Percentiles rank a stretch among this genome's conserved stretches.
Evolutionary conservation across 2,888 invertebrate genomes (phyloP).

Genomic region (Drosophila cracens): DNA sequence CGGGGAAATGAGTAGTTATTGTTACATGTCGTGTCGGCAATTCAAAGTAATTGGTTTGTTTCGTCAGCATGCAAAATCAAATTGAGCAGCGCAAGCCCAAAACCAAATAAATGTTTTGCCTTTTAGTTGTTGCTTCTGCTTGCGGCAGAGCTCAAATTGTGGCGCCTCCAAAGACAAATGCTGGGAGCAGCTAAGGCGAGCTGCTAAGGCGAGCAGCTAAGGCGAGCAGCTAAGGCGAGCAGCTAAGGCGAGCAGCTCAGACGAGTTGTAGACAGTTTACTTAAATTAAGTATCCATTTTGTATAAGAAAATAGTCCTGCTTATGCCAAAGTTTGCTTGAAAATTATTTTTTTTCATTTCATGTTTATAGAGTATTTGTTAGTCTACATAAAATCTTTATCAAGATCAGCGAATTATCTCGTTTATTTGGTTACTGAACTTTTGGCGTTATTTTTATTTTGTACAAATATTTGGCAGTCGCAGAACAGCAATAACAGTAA

Average conservation of each 20-base stretch:
- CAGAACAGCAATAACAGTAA: slow-evolving; percentile 27
- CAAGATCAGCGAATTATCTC: not conserved
- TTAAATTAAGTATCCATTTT: no score
- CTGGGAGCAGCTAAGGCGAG: not conserved
- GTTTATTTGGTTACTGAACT: not conserved
- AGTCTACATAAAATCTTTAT: not conserved
- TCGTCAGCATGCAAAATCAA: not conserved
- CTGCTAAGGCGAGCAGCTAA: not conserved
- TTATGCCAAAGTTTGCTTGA: not conserved
- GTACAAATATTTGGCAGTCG: slow-evolving; percentile 21
- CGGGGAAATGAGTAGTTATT: not conserved
- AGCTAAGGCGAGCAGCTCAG: not conserved
- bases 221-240: not conserved
- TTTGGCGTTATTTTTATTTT: not conserved
- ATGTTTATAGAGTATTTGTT: not conserved
- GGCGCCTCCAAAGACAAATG: not conserved
- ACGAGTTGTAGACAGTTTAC: not conserved
- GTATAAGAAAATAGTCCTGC: not conserved
- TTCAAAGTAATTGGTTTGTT: not conserved
- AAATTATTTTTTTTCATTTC: not conserved
- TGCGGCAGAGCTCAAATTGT: not conserved
- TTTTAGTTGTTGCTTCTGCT: not conserved
- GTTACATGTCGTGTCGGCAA: not conserved
- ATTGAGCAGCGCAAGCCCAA: no score
- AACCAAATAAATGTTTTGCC: not conserved